A percentile compares a stretch with the other conserved stretches of the same genome.
phyloP scores from a whole-genome alignment of 2,113 vertebrate genomes.

The Pelecanoides urinatrix region DNA sequence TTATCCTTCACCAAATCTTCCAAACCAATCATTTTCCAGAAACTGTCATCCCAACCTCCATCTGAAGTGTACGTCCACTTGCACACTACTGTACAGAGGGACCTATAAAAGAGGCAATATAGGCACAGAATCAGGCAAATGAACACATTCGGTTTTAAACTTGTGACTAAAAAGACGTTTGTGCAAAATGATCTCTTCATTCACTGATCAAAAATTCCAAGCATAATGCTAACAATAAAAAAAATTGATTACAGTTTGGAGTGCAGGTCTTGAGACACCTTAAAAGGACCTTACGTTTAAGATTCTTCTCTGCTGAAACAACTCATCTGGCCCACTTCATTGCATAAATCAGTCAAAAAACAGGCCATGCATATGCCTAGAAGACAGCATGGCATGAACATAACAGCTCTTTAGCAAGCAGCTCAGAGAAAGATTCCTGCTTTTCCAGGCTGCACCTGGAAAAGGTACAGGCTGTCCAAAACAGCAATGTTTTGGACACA shows the following conservation, averaged over 20 bases:
- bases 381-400: not conserved
- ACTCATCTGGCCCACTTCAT: not conserved
- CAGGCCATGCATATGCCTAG: not conserved
- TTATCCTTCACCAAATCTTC: slow-evolving; percentile 85
- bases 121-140: not conserved
- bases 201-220: not conserved
- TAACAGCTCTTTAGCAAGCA: not conserved
- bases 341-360: slow-evolving; percentile 32
- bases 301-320: slow-evolving; percentile 30
- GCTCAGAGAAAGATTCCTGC: not conserved
- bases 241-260: not conserved
- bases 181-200: not conserved
- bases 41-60: slow-evolving; percentile 88
- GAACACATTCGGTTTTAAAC: not conserved
- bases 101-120: slow-evolving; percentile 69
- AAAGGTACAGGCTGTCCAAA: too few relatives aligned
- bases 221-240: not conserved
- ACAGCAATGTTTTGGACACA: not conserved
- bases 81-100: slow-evolving; percentile 92
- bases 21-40: slow-evolving; percentile 87
- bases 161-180: not conserved
- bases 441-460: not conserved
- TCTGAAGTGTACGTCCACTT: slow-evolving; percentile 93
- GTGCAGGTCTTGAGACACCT: not conserved
- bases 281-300: slow-evolving; percentile 30